Percentiles rank a stretch among this genome's conserved stretches.
Evolutionary conservation across 1,140 invertebrate species (phyloP).

Genomic region (Aporrectodea caliginosa): DNA sequence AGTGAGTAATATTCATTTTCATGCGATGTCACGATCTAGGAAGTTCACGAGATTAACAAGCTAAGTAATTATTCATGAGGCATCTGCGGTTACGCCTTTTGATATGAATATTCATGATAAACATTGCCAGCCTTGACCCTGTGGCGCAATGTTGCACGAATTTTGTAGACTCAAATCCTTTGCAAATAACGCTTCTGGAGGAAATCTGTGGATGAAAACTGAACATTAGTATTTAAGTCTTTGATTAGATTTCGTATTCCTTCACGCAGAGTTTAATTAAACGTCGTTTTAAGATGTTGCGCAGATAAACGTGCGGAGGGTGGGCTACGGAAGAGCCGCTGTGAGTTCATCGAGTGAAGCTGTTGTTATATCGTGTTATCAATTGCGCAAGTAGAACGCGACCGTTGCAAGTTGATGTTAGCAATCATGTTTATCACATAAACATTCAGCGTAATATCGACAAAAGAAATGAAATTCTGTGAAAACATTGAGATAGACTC

Average conservation of each 20-base stretch:
- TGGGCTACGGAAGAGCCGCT: neutral
- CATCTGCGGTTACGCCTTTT: neutral
- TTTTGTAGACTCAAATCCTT: too few species aligned
- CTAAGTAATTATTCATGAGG: too few species aligned
- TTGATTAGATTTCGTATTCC: too few species aligned
- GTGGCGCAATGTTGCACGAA: too few species aligned
- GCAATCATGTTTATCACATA: neutral
- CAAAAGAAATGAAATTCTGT: neutral
- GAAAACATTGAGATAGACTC: neutral
- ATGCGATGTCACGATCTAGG: neutral
- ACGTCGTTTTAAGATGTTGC: neutral
- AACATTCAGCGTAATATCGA: neutral
- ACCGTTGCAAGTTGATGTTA: neutral
- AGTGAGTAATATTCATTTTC: too few species aligned
- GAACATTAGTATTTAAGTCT: too few species aligned
- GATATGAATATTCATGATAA: constrained; percentile 3
- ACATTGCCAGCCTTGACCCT: neutral
- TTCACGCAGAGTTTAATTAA: too few species aligned
- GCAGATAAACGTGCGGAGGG: neutral
- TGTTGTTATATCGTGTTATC: neutral
- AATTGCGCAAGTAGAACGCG: neutral
- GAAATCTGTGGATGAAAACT: too few species aligned
- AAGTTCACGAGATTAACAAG: neutral
- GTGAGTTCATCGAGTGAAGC: neutral
- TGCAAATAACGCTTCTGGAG: too few species aligned